Evolutionary conservation across 2,797 vertebrate species (phyloP).

Genomic region (Caiman crocodilus): DNA sequence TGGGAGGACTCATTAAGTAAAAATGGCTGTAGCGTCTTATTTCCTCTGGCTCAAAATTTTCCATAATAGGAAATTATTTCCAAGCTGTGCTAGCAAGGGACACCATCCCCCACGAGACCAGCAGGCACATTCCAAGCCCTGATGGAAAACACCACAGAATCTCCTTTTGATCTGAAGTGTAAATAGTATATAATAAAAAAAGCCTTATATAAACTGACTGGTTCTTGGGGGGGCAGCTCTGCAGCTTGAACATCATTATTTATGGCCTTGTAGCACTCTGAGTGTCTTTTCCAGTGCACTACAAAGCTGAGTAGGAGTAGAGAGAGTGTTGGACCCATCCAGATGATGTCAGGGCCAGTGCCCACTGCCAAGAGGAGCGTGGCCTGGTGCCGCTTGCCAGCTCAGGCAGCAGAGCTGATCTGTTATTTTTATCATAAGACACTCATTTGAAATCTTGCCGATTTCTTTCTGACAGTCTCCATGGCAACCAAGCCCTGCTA

Average conservation of each 20-base stretch:
- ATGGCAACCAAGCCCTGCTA: neutral
- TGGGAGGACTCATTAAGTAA: constrained; percentile 42
- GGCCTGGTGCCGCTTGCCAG: neutral
- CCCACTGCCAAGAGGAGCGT: neutral
- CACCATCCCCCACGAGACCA: constrained; percentile 14
- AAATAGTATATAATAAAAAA: constrained; percentile 75
- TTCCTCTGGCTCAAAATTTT: constrained; percentile 69
- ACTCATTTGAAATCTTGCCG: neutral
- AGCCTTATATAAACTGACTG: constrained; percentile 57
- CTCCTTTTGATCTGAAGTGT: constrained; percentile 66
- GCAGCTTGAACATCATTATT: constrained; percentile 46
- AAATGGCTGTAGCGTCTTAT: constrained; percentile 18
- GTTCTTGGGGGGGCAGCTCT: neutral
- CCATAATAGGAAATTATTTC: constrained; percentile 80
- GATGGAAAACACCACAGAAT: constrained; percentile 65
- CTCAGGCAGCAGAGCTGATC: neutral
- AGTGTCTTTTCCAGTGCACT: rapidly evolving
- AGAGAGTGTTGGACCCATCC: neutral
- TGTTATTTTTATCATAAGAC: constrained; percentile 40
- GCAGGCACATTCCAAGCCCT: constrained; percentile 66
- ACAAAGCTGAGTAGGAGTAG: neutral
- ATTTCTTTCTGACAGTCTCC: neutral
- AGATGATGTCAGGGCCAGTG: neutral
- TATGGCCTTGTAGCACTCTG: rapidly evolving
- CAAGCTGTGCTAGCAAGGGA: neutral